Base-by-base conservation (phyloP, 2,888 invertebrate species). In the Drosophila conformis region DNA sequence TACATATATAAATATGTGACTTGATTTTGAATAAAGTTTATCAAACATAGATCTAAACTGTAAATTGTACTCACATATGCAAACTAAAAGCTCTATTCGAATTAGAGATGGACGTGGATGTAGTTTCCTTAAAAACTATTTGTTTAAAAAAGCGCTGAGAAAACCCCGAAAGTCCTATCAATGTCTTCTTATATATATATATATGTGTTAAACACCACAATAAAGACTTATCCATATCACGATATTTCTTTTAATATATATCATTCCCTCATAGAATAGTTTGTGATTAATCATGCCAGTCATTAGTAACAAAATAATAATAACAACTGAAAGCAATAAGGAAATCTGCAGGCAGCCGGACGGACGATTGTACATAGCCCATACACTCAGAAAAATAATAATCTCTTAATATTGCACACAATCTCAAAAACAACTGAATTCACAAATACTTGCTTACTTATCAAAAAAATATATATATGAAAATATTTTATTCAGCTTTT, bases 211-310 rank as follows among this genome's bases (percentile, higher is more conserved):
- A 51, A 51, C 38, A 36, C 49, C 31, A 33, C 27, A 42, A 27
- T 53, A 49, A 62, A 56, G 48, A 56, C 57, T 58, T 7, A 18
- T 46, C 21, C 53, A n/a, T 42, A 51, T 65, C 51, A 65, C 51
- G 27, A 59, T 33, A 33, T 40, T 10, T 15, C 25, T 46, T 33
- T 46, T 15, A 29, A 46, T 11, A 49, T 10, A 49, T 29, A 18
- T 5, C 29, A 49, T 11, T n/a, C 2, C 1, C 29, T 49, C n/a
- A n/a, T n/a, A 29, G 11, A 29, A 49, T 29, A 49, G 27, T 25
- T 27, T 27, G 10, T 11, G 18, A 42, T 42, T 13, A 46, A 46
- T 21, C 11, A n/a, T 40, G 40, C 1, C n/a, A 40, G n/a, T 42
- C 21, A 21, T 21, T 40, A n/a, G n/a, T 4, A 18, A n/a, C 8